phyloP scores from a whole-genome alignment of 1,140 invertebrate species.

The Neodiprion pinetum region DNA sequence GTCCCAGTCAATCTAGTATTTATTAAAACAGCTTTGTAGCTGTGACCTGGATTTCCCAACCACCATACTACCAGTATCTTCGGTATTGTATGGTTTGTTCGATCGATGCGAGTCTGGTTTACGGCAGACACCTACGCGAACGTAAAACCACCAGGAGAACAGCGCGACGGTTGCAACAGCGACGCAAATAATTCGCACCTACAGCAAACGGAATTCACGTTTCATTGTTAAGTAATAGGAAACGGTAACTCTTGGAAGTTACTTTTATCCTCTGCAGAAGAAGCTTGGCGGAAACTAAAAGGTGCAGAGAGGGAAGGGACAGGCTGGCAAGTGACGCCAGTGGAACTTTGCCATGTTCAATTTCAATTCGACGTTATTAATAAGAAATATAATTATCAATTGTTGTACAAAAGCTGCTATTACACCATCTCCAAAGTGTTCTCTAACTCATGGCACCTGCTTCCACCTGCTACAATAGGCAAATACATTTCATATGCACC shows the following conservation, averaged over 20 bases:
- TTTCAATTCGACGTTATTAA: neutral
- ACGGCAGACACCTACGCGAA: too few relatives aligned
- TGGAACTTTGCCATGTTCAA: neutral
- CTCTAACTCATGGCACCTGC: neutral
- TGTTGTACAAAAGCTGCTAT: neutral
- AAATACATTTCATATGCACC: neutral
- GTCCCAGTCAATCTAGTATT: neutral
- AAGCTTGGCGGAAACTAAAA: neutral
- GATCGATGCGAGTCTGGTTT: too few relatives aligned
- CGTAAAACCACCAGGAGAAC: too few relatives aligned
- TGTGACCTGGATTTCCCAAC: slow-evolving; percentile 2
- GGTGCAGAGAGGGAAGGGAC: neutral
- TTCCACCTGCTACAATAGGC: neutral
- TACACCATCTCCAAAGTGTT: neutral
- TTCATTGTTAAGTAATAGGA: slow-evolving; percentile 2
- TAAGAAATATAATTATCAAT: neutral
- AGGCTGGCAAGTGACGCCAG: neutral
- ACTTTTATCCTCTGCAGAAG: neutral
- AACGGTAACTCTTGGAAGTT: neutral
- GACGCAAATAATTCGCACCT: slow-evolving; percentile 1
- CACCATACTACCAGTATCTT: neutral
- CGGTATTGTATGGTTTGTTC: neutral
- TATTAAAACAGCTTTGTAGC: neutral
- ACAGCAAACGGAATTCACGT: neutral
- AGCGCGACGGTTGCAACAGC: neutral